These are phyloP conservation scores for Latrodectus geometricus DNA, from an alignment of 1,140 invertebrate genomes.

Conservation along the genomic window DNA sequence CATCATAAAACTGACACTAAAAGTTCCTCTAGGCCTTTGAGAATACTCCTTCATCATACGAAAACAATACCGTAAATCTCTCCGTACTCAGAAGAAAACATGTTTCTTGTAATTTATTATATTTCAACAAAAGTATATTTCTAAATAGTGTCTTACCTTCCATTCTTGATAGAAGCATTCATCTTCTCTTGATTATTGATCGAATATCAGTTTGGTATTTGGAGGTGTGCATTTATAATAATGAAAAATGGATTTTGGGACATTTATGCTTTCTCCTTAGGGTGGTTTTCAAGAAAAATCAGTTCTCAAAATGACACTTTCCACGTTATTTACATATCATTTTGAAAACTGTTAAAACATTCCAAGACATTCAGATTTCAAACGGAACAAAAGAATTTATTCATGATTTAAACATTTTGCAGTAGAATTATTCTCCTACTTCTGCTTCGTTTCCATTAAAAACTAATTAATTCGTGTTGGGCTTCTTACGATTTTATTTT, in stretches of 20 bases:
- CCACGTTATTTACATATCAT: too few relatives aligned
- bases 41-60: not conserved
- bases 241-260: constrained; percentile 13
- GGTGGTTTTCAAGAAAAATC: not conserved
- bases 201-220: constrained; percentile 10
- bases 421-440: too few relatives aligned
- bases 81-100: not conserved
- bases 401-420: too few relatives aligned
- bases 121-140: not conserved
- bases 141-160: constrained; percentile 3
- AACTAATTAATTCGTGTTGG: too few relatives aligned
- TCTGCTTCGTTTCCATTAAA: too few relatives aligned
- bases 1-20: too few relatives aligned
- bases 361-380: too few relatives aligned
- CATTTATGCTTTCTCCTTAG: not conserved
- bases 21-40: too few relatives aligned
- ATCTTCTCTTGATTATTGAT: constrained; percentile 20
- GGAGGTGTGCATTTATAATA: constrained; percentile 1
- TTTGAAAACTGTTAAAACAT: too few relatives aligned
- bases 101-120: not conserved
- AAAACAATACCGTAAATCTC: not conserved
- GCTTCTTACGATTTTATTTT: too few relatives aligned
- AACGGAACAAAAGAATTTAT: too few relatives aligned
- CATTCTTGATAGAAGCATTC: not conserved
- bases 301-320: too few relatives aligned